phyloP scores from a whole-genome alignment of 2,888 invertebrate genomes.

The Lepidocyrtinus sp. region DNA sequence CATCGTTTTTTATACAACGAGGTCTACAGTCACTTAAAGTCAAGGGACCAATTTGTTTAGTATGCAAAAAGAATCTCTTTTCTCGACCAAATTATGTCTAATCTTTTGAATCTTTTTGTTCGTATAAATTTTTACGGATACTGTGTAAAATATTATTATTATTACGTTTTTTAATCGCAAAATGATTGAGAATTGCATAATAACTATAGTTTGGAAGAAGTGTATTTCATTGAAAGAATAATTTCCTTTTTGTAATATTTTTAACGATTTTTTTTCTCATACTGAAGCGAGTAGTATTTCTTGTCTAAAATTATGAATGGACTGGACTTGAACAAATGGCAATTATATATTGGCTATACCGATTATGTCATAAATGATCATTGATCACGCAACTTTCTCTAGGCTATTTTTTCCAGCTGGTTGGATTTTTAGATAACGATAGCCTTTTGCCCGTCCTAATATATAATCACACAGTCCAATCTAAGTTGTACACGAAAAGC shows the following conservation, averaged over 20 bases:
- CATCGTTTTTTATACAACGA: no score
- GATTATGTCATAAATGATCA: no score
- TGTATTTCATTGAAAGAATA: slow-evolving; percentile 54
- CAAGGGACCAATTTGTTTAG: no score
- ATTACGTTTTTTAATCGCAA: slow-evolving; percentile 1
- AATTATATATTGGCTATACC: no score
- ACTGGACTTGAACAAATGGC: slow-evolving; percentile 50
- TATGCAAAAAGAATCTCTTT: no score
- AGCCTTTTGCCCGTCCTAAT: slow-evolving; percentile 33
- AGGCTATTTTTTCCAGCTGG: no score
- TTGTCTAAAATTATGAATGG: slow-evolving; percentile 28
- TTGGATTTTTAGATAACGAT: neutral
- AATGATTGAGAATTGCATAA: slow-evolving; percentile 52
- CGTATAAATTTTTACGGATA: no score
- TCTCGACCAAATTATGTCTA: no score
- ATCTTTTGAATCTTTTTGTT: no score
- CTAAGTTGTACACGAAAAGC: slow-evolving; percentile 46
- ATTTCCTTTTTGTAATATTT: no score
- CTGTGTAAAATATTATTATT: neutral
- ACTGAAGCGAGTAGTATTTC: slow-evolving; percentile 26
- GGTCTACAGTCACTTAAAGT: no score
- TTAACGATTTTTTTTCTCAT: slow-evolving; percentile 23
- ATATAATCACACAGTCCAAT: slow-evolving; percentile 30
- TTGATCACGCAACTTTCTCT: no score
- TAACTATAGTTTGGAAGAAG: slow-evolving; percentile 46